These are phyloP conservation scores for Plectus sambesii DNA, from an alignment of 1,140 invertebrate genomes.

Conservation along the genomic window DNA sequence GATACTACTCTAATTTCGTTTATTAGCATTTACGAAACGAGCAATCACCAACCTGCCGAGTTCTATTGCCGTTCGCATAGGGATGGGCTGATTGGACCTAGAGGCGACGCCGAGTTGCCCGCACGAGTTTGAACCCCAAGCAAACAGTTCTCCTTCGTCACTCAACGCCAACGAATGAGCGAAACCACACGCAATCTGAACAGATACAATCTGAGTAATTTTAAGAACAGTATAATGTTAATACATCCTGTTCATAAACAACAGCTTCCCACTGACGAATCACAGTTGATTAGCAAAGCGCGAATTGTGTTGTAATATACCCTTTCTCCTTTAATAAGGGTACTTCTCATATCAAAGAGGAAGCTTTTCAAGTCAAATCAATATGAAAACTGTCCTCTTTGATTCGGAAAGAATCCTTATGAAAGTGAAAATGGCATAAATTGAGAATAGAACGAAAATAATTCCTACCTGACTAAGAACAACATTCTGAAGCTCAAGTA, in stretches of 20 bases:
- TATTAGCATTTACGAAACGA: background rate
- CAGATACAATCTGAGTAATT: background rate
- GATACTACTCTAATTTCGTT: too few species aligned
- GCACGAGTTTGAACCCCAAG: constrained; percentile 59
- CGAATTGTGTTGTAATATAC: too few species aligned
- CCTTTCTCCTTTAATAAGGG: constrained; percentile 7
- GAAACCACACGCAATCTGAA: constrained; percentile 58
- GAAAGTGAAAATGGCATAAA: too few species aligned
- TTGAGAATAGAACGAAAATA: too few species aligned
- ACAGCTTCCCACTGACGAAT: too few species aligned
- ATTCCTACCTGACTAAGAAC: constrained; percentile 53
- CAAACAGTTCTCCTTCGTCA: constrained; percentile 56
- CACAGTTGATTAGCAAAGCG: too few species aligned
- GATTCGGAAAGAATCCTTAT: too few species aligned
- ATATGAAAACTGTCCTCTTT: too few species aligned
- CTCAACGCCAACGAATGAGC: constrained; percentile 58
- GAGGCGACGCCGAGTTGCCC: constrained; percentile 54
- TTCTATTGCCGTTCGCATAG: constrained; percentile 2
- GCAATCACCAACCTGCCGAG: constrained; percentile 5
- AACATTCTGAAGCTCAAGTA: constrained; percentile 49
- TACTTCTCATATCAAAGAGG: constrained; percentile 6
- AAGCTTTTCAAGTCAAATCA: too few species aligned
- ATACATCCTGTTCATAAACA: background rate
- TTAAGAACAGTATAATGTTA: background rate
- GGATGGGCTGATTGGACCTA: constrained; percentile 5